Conservation (phyloP, 2,888 invertebrate genomes). For the Dendrolimus houi region DNA sequence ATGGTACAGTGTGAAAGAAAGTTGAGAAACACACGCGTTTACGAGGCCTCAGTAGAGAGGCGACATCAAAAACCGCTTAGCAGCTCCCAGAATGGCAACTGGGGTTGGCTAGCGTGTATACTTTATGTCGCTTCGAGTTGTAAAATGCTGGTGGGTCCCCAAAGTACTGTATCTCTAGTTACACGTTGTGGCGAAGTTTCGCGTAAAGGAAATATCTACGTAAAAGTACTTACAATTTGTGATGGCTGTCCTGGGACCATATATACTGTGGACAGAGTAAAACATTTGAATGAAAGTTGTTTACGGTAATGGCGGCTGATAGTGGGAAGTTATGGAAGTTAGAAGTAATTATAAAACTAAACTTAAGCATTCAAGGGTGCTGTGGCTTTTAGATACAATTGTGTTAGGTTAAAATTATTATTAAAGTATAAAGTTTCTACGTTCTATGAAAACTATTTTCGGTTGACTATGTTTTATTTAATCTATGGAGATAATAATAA, state of each 20-base stretch:
- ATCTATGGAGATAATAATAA: no score
- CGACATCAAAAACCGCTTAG: conserved; percentile 61
- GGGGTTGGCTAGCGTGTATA: conserved; percentile 26
- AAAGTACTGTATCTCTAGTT: conserved; percentile 25
- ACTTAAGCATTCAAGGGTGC: no score
- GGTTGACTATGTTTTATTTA: no score
- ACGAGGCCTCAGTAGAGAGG: conserved; percentile 37
- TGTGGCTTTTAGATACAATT: no score
- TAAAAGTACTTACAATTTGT: conserved; percentile 30
- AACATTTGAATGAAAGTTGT: neutral
- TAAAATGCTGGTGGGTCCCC: conserved; percentile 34
- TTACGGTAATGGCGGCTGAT: neutral
- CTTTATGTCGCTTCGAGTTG: conserved; percentile 37
- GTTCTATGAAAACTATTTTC: no score
- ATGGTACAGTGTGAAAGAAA: conserved; percentile 16
- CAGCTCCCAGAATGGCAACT: conserved; percentile 39
- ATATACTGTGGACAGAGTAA: neutral
- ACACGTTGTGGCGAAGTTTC: conserved; percentile 27
- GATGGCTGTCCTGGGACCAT: conserved; percentile 22
- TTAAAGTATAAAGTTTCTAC: no score
- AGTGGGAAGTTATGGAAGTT: no score
- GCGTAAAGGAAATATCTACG: conserved; percentile 14
- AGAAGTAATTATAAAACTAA: no score
- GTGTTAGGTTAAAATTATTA: no score
- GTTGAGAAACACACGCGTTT: conserved; percentile 34